A percentile compares a stretch with the other conserved stretches of the same genome.
These are phyloP conservation scores for Ptyas mucosa DNA, from an alignment of 2,113 vertebrate species.

Conservation along the genomic window DNA sequence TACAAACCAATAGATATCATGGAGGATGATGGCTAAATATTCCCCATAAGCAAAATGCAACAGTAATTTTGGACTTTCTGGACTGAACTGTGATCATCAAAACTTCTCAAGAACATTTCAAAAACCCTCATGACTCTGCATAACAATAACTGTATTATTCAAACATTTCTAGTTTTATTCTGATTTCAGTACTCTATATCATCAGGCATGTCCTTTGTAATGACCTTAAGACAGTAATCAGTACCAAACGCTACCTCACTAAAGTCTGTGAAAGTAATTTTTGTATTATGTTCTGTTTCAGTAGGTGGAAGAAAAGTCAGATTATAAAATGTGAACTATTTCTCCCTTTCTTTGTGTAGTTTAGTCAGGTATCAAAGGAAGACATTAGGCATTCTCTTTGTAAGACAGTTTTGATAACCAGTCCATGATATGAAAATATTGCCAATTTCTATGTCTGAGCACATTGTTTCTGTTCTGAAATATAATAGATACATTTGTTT, in stretches of 20 bases:
- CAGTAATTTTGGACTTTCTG: neutral
- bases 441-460: neutral
- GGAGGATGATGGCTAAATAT: neutral
- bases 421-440: neutral
- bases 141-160: neutral
- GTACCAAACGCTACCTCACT: neutral
- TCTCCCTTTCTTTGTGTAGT: neutral
- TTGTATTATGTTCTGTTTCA: neutral
- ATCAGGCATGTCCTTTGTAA: neutral
- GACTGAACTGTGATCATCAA: neutral
- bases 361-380: neutral
- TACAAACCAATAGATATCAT: neutral
- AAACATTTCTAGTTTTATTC: neutral
- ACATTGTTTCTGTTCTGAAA: neutral
- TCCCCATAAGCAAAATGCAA: neutral
- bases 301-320: neutral
- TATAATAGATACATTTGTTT: neutral
- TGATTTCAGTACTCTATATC: neutral
- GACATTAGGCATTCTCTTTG: neutral
- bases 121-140: neutral
- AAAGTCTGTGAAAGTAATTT: neutral
- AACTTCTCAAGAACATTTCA: neutral
- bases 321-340: neutral
- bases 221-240: neutral
- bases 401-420: neutral